Conservation (phyloP, 2,797 vertebrate genomes). For the Hapalemur alaotrensis region DNA sequence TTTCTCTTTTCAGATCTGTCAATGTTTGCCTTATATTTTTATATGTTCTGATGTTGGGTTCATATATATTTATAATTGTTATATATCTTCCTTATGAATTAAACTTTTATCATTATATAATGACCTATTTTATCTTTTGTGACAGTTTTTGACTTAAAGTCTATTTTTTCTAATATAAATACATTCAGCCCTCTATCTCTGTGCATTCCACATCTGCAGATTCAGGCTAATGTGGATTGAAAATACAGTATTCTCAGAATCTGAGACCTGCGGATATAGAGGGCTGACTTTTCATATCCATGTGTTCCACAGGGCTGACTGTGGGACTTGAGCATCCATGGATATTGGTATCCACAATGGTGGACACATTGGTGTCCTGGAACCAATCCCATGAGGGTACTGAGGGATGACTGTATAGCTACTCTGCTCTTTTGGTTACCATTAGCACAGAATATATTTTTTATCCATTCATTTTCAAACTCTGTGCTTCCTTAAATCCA, state of each 20-base stretch:
- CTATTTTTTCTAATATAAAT: not conserved
- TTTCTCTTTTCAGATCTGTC: not conserved
- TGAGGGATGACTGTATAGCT: not conserved
- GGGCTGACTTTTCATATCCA: not conserved
- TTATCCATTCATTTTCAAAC: not conserved
- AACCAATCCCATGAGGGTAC: not conserved
- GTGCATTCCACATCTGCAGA: not conserved
- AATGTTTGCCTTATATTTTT: not conserved
- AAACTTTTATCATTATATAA: not conserved
- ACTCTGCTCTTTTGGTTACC: not conserved
- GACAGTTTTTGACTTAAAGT: not conserved
- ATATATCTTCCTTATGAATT: not conserved
- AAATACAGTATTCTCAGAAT: not conserved
- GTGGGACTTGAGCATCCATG: not conserved
- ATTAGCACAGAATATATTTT: not conserved
- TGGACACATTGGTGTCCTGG: not conserved
- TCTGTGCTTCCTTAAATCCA: not conserved
- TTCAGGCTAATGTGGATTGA: not conserved
- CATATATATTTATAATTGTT: not conserved
- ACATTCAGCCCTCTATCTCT: not conserved
- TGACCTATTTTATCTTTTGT: not conserved
- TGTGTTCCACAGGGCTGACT: not conserved
- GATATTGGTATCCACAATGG: not conserved
- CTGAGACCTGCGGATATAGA: not conserved
- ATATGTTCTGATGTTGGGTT: not conserved